These are phyloP conservation scores for Acrocyrtus sp. DNA, from an alignment of 2,888 invertebrate species.

Conservation along the genomic window DNA sequence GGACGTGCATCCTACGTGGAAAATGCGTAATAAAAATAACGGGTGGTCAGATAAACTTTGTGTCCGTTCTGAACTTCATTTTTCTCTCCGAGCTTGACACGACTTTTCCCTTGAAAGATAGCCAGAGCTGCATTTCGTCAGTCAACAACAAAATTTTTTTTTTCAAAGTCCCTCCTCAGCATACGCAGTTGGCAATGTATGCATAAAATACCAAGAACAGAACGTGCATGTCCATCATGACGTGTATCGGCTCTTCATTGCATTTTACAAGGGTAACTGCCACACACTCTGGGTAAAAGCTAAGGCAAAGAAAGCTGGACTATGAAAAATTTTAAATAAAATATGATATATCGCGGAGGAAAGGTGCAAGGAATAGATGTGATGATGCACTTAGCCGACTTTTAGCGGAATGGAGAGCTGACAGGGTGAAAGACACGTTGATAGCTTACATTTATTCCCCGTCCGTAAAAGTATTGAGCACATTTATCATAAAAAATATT, in stretches of 20 bases:
- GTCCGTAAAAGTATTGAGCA: too few relatives aligned
- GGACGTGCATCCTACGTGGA: conserved; percentile 26
- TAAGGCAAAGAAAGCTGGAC: neutral
- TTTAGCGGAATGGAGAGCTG: neutral
- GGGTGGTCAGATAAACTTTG: too few relatives aligned
- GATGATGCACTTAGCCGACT: neutral
- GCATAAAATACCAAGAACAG: conserved; percentile 4
- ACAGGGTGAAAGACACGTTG: neutral
- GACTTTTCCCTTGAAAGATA: conserved; percentile 26
- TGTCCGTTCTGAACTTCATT: too few relatives aligned
- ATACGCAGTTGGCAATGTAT: too few relatives aligned
- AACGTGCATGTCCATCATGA: conserved; percentile 42
- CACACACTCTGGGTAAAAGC: conserved; percentile 1
- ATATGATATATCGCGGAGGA: too few relatives aligned
- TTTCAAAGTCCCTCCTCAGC: too few relatives aligned
- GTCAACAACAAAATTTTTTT: too few relatives aligned
- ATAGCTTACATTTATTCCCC: conserved; percentile 24
- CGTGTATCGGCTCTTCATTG: neutral
- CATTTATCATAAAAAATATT: neutral
- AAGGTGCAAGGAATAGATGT: conserved; percentile 13
- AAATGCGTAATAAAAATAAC: conserved; percentile 39
- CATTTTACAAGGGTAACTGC: neutral
- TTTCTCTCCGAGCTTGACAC: too few relatives aligned
- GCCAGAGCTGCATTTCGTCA: too few relatives aligned
- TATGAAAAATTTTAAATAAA: too few relatives aligned